Evolutionary conservation across 2,888 invertebrate genomes (phyloP), one percentile per base, ranked within the genome.

Genomic region (Microctonus brassicae): DNA sequence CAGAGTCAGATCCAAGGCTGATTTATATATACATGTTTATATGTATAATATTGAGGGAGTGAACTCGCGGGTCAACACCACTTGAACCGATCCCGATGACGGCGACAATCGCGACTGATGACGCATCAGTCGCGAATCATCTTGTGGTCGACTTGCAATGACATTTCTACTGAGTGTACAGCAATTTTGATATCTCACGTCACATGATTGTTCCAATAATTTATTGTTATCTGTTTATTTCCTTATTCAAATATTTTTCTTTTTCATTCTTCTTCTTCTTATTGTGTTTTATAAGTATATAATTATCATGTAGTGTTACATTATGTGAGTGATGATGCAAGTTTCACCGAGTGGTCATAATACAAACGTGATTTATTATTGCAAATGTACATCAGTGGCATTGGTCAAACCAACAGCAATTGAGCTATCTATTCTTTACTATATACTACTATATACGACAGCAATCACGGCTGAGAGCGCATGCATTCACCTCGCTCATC

Each of bases 71-170:
- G 84, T 86, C 83, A 85, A 83, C 83, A 83, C 83, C 84, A 86
- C 85, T 86, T 85, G 85, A 86, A 86, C 86, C 80, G 83, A 83
- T 85, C 79, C 79, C 83, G 85, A 86, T 86, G 83, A 84, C 78
- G 80, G 78, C 53, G 57, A 76, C 75, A 75, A 81, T 79, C 77
- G 75, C 77, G 65, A 79, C 76, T 75, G 79, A 81, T 84, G 86
- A 83, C 83, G 83, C 83, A 83, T 82, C 80, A 72, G 73, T 76
- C 84, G 83, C 85, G 83, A 84, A 85, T 85, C 82, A 81, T 82
- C 81, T 81, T 81, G 80, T 79, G 73, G 73, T 66, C 65, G 65
- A 55, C 22, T n/a, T 55, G 26, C 55, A 55, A 26, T 20, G 47
- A 17, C 7, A 47, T 24, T 55, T 26, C 5, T 24, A 22, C 26